These are phyloP conservation scores for Pediacus dermestoides DNA, from an alignment of 2,888 invertebrate genomes.

Conservation along the genomic window DNA sequence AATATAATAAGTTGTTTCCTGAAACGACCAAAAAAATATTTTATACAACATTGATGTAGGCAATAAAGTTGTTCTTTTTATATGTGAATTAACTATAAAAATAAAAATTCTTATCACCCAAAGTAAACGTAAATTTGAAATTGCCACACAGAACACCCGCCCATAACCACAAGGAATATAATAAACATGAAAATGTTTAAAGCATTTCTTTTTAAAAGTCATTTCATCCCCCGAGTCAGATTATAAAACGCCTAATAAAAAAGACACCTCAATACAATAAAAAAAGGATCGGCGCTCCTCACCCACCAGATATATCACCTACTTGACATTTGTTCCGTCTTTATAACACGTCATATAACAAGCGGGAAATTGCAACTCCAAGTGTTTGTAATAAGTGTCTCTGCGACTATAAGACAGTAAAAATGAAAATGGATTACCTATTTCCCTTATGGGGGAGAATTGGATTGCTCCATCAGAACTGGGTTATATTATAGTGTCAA, in stretches of 20 bases:
- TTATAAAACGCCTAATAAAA: conserved; percentile 45
- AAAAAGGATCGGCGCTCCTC: conserved; percentile 38
- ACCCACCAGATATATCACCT: conserved; percentile 36
- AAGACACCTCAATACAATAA: conserved; percentile 42
- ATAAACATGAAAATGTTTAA: conserved; percentile 42
- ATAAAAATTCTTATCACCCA: conserved; percentile 38
- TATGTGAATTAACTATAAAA: conserved; percentile 40
- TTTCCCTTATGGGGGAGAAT: too few relatives aligned
- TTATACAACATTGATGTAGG: too few relatives aligned
- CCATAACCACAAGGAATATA: conserved; percentile 42
- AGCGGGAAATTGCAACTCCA: conserved; percentile 27
- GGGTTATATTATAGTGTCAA: too few relatives aligned
- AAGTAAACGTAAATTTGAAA: conserved; percentile 41
- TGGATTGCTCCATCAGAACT: too few relatives aligned
- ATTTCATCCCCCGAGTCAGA: conserved; percentile 39
- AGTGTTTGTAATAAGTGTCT: too few relatives aligned
- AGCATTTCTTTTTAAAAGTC: conserved; percentile 45
- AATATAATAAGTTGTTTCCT: too few relatives aligned
- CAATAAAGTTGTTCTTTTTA: conserved; percentile 21
- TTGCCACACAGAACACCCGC: conserved; percentile 28
- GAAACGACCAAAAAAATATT: too few relatives aligned
- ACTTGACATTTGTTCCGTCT: conserved; percentile 41
- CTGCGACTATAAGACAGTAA: too few relatives aligned
- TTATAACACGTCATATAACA: conserved; percentile 34
- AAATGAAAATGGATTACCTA: too few relatives aligned